phyloP scores from a whole-genome alignment of 2,888 invertebrate species.

The Leptinotarsa peninsularis region DNA sequence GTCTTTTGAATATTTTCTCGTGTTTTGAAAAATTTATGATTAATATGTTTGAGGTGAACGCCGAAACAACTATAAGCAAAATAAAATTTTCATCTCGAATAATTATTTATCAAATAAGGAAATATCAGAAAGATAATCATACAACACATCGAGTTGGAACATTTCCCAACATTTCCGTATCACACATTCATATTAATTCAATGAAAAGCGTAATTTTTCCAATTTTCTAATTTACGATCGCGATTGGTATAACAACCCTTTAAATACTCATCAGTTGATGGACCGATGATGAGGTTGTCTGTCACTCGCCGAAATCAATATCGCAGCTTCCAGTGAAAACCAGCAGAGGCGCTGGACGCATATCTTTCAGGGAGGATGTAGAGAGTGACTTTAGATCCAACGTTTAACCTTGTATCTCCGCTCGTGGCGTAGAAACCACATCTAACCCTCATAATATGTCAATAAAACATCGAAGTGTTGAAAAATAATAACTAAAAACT shows the following conservation, averaged over 20 bases:
- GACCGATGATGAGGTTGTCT: background rate
- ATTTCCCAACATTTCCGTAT: background rate
- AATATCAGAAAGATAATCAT: too few relatives aligned
- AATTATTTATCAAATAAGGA: too few relatives aligned
- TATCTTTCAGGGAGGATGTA: conserved; percentile 32
- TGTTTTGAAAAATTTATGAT: too few relatives aligned
- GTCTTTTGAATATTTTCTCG: too few relatives aligned
- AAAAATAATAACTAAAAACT: conserved; percentile 41
- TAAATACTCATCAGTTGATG: background rate
- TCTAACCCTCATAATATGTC: conserved; percentile 36
- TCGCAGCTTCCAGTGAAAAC: conserved; percentile 26
- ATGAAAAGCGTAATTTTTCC: too few relatives aligned
- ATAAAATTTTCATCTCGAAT: too few relatives aligned
- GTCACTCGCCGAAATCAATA: conserved; percentile 29
- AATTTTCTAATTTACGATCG: background rate
- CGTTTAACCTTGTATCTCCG: conserved; percentile 40
- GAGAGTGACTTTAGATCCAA: conserved; percentile 27
- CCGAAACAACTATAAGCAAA: too few relatives aligned
- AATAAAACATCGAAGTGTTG: conserved; percentile 49
- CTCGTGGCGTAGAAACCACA: conserved; percentile 40
- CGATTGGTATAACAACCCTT: background rate
- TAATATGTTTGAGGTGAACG: too few relatives aligned
- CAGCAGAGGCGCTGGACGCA: conserved; percentile 43
- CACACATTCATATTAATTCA: too few relatives aligned
- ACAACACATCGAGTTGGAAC: background rate